Evolutionary conservation across 2,797 vertebrate species (phyloP).

Genomic region (Pseudochirops cupreus): DNA sequence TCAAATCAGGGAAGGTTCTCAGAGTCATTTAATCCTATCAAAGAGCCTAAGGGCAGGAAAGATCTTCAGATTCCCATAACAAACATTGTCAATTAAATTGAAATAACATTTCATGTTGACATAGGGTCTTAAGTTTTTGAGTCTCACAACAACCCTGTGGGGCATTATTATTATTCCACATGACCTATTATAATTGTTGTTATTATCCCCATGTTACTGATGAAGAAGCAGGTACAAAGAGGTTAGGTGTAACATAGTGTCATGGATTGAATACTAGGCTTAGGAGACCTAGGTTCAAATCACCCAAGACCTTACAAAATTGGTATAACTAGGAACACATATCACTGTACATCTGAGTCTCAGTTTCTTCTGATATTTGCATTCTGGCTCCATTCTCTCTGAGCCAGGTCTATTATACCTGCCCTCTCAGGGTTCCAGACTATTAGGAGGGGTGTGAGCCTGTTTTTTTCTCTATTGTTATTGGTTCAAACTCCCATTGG

Average conservation of each 20-base stretch:
- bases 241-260: neutral
- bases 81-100: neutral
- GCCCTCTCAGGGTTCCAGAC: neutral
- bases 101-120: neutral
- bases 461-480: neutral
- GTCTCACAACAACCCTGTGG: neutral
- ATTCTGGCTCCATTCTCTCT: neutral
- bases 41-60: no score
- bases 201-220: neutral
- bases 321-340: neutral
- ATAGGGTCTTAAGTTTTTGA: neutral
- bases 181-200: neutral
- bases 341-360: neutral
- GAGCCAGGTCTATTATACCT: neutral
- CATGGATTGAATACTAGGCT: neutral
- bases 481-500: neutral
- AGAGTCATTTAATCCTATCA: no score
- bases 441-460: neutral
- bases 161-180: neutral
- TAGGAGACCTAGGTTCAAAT: neutral
- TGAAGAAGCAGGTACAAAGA: constrained; percentile 10
- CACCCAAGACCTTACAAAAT: neutral
- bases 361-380: neutral
- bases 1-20: no score
- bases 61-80: no score